A percentile compares a stretch with the other conserved stretches of the same genome.
Conservation (phyloP, 2,888 invertebrate species). For the Noctuana brunneofusca region DNA sequence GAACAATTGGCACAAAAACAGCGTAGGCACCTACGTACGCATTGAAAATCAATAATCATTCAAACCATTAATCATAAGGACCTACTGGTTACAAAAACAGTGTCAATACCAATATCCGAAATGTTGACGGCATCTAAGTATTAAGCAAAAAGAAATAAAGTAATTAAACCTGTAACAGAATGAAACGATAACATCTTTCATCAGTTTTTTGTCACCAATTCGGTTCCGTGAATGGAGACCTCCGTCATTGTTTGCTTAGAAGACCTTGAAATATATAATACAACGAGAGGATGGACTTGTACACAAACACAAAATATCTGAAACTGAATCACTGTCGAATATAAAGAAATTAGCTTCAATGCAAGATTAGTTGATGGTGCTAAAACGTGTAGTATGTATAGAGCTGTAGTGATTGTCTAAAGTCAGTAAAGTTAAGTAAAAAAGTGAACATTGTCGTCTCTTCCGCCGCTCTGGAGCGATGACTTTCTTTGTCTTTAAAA, state of each 20-base stretch:
- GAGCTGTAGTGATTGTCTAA: background rate
- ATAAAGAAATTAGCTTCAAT: background rate
- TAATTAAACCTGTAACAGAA: constrained; percentile 35
- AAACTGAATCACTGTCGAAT: background rate
- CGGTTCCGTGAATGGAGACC: constrained; percentile 34
- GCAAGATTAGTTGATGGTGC: background rate
- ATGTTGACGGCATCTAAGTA: background rate
- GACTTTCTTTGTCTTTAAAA: background rate
- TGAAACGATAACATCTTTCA: constrained; percentile 34
- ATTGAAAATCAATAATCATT: constrained; percentile 3
- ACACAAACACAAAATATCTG: constrained; percentile 11
- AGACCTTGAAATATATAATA: constrained; percentile 26
- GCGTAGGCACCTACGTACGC: background rate
- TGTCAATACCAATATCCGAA: constrained; percentile 4
- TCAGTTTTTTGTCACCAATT: constrained; percentile 28
- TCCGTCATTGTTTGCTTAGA: constrained; percentile 24
- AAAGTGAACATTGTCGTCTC: background rate
- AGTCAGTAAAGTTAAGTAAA: no score
- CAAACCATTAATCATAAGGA: constrained; percentile 16
- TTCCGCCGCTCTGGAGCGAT: background rate
- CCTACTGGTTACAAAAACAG: constrained; percentile 13
- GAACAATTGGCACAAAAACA: background rate
- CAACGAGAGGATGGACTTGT: constrained; percentile 12
- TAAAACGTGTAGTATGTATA: background rate
- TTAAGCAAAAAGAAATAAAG: constrained; percentile 28